These are phyloP conservation scores for Nothocercus julius DNA, from an alignment of 2,113 vertebrate genomes.

Conservation along the genomic window DNA sequence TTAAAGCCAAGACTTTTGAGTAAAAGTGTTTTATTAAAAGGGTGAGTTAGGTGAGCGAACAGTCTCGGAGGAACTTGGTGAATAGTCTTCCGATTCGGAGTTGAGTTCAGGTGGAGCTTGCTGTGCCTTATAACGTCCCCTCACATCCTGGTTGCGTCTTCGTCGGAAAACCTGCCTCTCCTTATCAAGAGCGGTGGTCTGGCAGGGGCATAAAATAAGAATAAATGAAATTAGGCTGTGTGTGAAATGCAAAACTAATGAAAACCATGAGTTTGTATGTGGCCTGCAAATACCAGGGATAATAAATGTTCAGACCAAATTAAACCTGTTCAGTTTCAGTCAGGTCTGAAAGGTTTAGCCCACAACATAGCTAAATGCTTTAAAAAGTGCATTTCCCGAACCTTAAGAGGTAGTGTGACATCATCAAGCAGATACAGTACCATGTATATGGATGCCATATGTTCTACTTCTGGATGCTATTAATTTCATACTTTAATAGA, in stretches of 20 bases:
- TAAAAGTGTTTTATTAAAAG: conserved; percentile 87
- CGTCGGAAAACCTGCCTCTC: conserved; percentile 99
- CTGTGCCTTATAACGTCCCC: conserved; percentile 74
- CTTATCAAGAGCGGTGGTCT: conserved; percentile 99
- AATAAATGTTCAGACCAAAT: conserved; percentile 61
- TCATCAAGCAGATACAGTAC: conserved; percentile 67
- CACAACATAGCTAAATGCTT: conserved; percentile 56
- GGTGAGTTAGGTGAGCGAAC: conserved; percentile 94
- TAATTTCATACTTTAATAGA: conserved; percentile 51
- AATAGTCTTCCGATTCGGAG: conserved; percentile 94
- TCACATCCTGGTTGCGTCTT: conserved; percentile 97
- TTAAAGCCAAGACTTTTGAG: conserved; percentile 78
- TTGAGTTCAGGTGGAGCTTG: conserved; percentile 86
- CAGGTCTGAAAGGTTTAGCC: conserved; percentile 53
- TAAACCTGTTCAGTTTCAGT: conserved; percentile 34
- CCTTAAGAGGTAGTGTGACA: conserved; percentile 56
- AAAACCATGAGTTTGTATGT: conserved; percentile 35
- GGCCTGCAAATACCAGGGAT: conserved; percentile 39
- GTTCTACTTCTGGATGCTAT: conserved; percentile 63
- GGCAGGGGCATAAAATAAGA: conserved; percentile 86
- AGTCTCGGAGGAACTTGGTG: conserved; percentile 92
- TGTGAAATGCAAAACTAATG: conserved; percentile 68
- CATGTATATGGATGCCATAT: conserved; percentile 63
- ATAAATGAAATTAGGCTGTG: conserved; percentile 83
- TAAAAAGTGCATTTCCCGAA: conserved; percentile 44